phyloP scores from a whole-genome alignment of 2,113 vertebrate species.

The Sciurus niger region DNA sequence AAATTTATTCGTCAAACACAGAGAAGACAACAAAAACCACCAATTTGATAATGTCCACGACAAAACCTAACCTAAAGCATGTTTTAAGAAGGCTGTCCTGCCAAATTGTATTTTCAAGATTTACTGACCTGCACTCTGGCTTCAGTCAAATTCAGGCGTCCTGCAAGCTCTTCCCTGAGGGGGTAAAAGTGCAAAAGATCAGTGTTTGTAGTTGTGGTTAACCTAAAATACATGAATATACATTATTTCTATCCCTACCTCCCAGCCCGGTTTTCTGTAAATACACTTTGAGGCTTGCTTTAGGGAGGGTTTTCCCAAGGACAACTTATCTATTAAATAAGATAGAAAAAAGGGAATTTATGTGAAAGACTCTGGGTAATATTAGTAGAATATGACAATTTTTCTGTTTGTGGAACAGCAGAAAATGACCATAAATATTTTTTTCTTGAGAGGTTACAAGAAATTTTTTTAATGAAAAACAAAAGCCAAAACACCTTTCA shows the following conservation, averaged over 20 bases:
- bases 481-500: constrained; percentile 23
- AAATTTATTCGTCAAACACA: neutral
- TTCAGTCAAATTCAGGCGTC: constrained; percentile 68
- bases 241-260: neutral
- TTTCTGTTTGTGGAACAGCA: constrained; percentile 18
- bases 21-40: constrained; percentile 49
- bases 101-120: constrained; percentile 34
- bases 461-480: neutral
- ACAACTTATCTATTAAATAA: constrained; percentile 46
- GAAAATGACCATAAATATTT: constrained; percentile 22
- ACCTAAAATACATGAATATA: neutral
- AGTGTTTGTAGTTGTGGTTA: constrained; percentile 53
- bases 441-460: neutral
- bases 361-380: neutral
- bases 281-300: constrained; percentile 1
- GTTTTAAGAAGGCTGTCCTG: constrained; percentile 19
- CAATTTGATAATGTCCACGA: constrained; percentile 11
- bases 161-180: constrained; percentile 57
- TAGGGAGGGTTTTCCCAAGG: neutral
- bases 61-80: constrained; percentile 40
- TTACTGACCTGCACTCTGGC: constrained; percentile 75
- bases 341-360: neutral
- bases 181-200: constrained; percentile 46
- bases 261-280: neutral
- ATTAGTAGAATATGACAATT: constrained; percentile 32